Conservation (phyloP, 1,140 invertebrate species). For the Mya arenaria region DNA sequence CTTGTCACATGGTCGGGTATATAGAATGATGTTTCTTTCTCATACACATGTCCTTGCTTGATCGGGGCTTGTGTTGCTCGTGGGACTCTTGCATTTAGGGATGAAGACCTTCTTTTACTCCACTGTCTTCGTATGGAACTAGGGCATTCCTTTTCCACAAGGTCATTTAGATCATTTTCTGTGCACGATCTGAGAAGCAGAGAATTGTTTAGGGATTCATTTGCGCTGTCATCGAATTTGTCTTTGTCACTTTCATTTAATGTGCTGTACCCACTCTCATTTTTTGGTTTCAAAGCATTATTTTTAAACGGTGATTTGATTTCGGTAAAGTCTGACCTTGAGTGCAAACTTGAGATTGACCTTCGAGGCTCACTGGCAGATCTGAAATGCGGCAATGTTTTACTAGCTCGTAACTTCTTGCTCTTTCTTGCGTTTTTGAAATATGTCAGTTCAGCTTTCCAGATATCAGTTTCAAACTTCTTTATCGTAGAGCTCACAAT, state of each 20-base stretch:
- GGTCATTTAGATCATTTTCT: slow-evolving; percentile 24
- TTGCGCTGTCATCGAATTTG: background rate
- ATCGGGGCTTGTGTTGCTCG: background rate
- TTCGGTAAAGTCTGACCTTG: background rate
- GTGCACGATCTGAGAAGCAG: slow-evolving; percentile 14
- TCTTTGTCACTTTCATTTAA: background rate
- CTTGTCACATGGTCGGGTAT: slow-evolving; percentile 12
- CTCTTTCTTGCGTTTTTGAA: background rate
- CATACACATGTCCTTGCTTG: background rate
- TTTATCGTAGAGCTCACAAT: slow-evolving; percentile 13
- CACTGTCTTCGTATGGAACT: slow-evolving; percentile 41
- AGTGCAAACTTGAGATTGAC: background rate
- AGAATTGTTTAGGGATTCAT: background rate
- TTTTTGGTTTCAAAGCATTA: slow-evolving; percentile 6
- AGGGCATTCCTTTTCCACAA: slow-evolving; percentile 9
- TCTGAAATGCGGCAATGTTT: background rate
- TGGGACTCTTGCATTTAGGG: slow-evolving; percentile 1
- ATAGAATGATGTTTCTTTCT: background rate
- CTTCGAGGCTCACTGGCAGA: slow-evolving; percentile 22
- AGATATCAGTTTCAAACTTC: slow-evolving; percentile 10
- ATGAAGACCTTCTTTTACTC: slow-evolving; percentile 21
- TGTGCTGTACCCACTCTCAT: background rate
- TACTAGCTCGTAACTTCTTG: background rate
- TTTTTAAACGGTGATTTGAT: background rate
- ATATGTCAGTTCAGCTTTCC: background rate